These are phyloP conservation scores for Drosophila quinaria DNA, from an alignment of 2,888 invertebrate species.

Conservation along the genomic window DNA sequence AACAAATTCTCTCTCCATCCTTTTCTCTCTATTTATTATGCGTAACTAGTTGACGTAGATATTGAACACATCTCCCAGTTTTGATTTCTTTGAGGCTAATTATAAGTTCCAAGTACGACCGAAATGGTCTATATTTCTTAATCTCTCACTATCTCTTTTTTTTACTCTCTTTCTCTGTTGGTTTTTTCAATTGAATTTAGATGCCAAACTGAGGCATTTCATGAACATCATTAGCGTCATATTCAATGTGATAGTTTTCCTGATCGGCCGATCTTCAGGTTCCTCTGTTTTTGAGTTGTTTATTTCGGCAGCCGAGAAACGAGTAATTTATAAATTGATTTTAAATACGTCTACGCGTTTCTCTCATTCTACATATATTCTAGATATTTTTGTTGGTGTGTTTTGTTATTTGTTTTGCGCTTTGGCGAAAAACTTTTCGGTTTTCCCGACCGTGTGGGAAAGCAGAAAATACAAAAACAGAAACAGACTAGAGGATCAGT, in stretches of 20 bases:
- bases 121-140: constrained; percentile 7
- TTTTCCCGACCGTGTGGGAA: constrained; percentile 52
- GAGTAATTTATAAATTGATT: constrained; percentile 49
- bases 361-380: constrained; percentile 32
- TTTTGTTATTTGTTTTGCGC: constrained; percentile 58
- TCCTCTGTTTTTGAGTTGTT: constrained; percentile 38
- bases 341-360: constrained; percentile 29
- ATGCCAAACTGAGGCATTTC: constrained; percentile 62
- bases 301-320: constrained; percentile 28
- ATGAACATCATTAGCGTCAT: constrained; percentile 70
- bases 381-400: constrained; percentile 28
- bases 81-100: constrained; percentile 49
- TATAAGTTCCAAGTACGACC: constrained; percentile 50
- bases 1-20: neutral
- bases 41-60: constrained; percentile 48
- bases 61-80: constrained; percentile 45
- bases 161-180: neutral
- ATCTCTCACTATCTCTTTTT: neutral
- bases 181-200: constrained; percentile 37
- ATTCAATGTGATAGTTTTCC: constrained; percentile 46
- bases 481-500: constrained; percentile 77
- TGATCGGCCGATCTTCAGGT: constrained; percentile 32
- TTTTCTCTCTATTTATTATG: constrained; percentile 17
- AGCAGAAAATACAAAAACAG: constrained; percentile 55
- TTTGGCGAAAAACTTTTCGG: constrained; percentile 63